Evolutionary conservation across 2,113 vertebrate genomes (phyloP).

Genomic region (Dipodomys ordii): DNA sequence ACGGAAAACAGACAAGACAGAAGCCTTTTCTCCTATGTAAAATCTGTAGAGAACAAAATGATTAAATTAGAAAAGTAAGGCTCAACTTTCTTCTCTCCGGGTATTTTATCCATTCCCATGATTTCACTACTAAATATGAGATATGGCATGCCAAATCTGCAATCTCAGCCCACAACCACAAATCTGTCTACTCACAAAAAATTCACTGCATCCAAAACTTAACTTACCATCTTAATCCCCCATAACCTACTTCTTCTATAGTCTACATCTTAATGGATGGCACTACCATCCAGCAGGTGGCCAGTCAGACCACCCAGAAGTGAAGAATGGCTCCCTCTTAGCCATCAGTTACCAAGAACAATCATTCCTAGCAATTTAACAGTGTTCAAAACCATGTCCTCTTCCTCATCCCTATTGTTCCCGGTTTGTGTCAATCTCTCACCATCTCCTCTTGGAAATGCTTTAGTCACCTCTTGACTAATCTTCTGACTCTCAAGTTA

Average conservation of each 20-base stretch:
- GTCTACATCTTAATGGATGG: not conserved
- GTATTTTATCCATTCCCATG: slow-evolving; percentile 4
- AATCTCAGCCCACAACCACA: slow-evolving; percentile 17
- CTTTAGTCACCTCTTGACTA: slow-evolving; percentile 25
- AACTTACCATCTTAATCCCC: not conserved
- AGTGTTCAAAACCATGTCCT: not conserved
- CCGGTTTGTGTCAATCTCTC: not conserved
- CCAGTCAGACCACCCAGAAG: slow-evolving; percentile 21
- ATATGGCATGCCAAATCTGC: not conserved
- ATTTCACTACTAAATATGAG: slow-evolving; percentile 41
- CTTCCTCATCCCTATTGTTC: not conserved
- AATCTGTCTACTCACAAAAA: slow-evolving; percentile 13
- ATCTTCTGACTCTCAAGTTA: not conserved
- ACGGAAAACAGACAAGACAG: not conserved
- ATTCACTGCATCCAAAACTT: not conserved
- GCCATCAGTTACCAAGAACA: not conserved
- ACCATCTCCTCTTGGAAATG: slow-evolving; percentile 36
- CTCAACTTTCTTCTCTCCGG: not conserved
- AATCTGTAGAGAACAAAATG: not conserved
- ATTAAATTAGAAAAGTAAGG: slow-evolving; percentile 56
- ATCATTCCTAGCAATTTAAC: not conserved
- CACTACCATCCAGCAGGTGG: not conserved
- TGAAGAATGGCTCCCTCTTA: not conserved
- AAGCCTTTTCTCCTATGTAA: not conserved
- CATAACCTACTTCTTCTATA: not conserved